Conservation (phyloP, 1,140 invertebrate genomes). For the Bombus picipes region DNA sequence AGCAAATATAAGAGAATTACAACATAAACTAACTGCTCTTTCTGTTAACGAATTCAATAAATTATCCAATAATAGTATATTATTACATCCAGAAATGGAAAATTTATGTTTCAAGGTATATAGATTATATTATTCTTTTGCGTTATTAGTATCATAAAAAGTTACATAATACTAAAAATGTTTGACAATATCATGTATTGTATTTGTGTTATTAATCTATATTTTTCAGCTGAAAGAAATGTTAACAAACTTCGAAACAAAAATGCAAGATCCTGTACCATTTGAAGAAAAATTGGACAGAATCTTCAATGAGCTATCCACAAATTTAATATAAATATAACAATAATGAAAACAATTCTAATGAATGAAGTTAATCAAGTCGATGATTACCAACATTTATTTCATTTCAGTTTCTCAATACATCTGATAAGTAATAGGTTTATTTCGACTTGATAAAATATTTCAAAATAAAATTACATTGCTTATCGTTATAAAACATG, state of each 20-base stretch:
- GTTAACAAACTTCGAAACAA: conserved; percentile 7
- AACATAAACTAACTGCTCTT: conserved; percentile 49
- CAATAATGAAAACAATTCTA: background rate
- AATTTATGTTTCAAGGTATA: conserved; percentile 36
- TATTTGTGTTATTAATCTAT: background rate
- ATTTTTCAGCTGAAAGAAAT: conserved; percentile 32
- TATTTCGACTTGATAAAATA: conserved; percentile 18
- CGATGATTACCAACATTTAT: conserved; percentile 43
- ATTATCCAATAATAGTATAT: background rate
- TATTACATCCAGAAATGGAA: conserved; percentile 42
- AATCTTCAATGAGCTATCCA: conserved; percentile 1
- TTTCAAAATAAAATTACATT: conserved; percentile 40
- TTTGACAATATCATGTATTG: background rate
- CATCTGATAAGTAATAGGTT: conserved; percentile 21
- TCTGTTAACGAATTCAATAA: background rate
- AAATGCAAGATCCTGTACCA: background rate
- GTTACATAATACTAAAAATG: background rate
- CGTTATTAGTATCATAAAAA: background rate
- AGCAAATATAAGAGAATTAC: conserved; percentile 57
- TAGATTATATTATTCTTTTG: conserved; percentile 4
- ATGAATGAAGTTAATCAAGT: background rate
- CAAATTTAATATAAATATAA: background rate
- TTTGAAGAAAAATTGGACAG: conserved; percentile 29
- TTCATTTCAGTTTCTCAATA: conserved; percentile 26
- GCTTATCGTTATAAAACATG: conserved; percentile 26